Evolutionary conservation across 2,797 vertebrate species (phyloP).

Genomic region (Leuciscus waleckii): DNA sequence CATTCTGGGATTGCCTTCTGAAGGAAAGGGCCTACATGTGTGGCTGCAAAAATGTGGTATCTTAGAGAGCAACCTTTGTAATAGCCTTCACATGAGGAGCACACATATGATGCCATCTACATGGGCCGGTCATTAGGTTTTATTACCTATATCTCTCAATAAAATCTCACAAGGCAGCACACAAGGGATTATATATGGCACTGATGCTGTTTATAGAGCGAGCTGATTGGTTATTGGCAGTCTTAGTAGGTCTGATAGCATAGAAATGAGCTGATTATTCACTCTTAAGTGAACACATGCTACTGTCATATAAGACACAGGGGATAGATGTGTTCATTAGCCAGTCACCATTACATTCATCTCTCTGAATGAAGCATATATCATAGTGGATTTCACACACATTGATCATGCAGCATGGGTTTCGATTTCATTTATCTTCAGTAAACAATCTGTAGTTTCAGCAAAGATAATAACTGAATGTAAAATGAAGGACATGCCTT

Average conservation of each 20-base stretch:
- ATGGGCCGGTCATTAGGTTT: not conserved
- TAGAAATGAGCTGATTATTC: constrained; percentile 34
- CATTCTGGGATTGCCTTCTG: not conserved
- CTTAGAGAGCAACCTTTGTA: not conserved
- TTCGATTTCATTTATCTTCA: constrained; percentile 13
- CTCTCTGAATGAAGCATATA: constrained; percentile 11
- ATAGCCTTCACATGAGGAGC: not conserved
- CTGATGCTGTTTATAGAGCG: constrained; percentile 17
- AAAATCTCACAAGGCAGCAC: not conserved
- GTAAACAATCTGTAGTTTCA: not conserved
- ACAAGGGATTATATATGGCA: not conserved
- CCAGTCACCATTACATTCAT: not conserved
- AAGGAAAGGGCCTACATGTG: not conserved
- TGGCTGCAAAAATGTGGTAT: not conserved
- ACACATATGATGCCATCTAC: not conserved
- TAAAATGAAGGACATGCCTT: not conserved
- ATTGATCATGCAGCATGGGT: not conserved
- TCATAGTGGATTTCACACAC: not conserved
- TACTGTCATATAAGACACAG: not conserved
- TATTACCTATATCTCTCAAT: not conserved
- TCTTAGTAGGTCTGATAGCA: not conserved
- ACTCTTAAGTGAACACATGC: constrained; percentile 30
- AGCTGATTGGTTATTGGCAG: not conserved
- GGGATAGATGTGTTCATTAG: constrained; percentile 16
- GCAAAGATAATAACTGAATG: not conserved